Base-by-base conservation (phyloP, 2,888 invertebrate species). In the Candidula unifasciata region DNA sequence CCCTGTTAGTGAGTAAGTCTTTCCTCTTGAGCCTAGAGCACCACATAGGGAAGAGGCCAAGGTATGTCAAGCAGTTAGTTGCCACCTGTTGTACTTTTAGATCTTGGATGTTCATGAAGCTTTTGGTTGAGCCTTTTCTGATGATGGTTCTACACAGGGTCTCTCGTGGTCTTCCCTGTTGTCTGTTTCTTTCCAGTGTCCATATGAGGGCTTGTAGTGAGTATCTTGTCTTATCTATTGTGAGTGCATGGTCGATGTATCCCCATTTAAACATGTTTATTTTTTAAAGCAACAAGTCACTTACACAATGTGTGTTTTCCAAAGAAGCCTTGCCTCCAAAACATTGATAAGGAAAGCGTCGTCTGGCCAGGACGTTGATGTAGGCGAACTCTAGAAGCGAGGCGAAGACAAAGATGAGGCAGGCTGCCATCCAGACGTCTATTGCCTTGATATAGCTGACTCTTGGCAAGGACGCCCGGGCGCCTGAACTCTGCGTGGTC, bases 401-500 rank as follows among this genome's bases (percentile, higher is more conserved):
- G 30, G 89, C 88, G 79, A 90, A 90, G 30, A 90, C 90, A 77
- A 90, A 90, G 57, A 89, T 86, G 27, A 90, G 86, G 71, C 90
- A 90, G 37, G 88, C 86, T 8, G 90, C 89, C 90, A 90, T 90
- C 90, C 90, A 90, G 8, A 90, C 88, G 79, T 90, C 90, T 64
- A 90, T 86, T 74, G 89, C 89, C 84, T 91, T 91, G 37, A 91
- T 83, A 78, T 91, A 91, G 13, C 90, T 90, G 33, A 91, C 91
- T 68, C 88, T 86, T 37, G 91, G 91, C n/a, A 91, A 81, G 16
- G 90, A 88, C 13, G 88, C 82, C 18, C 90, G 85, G 21, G 90
- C 89, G 24, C 91, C 91, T 27, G 90, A 85, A 83, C 90, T 91
- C 85, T 91, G 91, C n/a, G 90, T 91, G 66, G 91, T 91, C 91